Base-by-base conservation (phyloP, 2,888 invertebrate species). In the Lepas anatifera region DNA sequence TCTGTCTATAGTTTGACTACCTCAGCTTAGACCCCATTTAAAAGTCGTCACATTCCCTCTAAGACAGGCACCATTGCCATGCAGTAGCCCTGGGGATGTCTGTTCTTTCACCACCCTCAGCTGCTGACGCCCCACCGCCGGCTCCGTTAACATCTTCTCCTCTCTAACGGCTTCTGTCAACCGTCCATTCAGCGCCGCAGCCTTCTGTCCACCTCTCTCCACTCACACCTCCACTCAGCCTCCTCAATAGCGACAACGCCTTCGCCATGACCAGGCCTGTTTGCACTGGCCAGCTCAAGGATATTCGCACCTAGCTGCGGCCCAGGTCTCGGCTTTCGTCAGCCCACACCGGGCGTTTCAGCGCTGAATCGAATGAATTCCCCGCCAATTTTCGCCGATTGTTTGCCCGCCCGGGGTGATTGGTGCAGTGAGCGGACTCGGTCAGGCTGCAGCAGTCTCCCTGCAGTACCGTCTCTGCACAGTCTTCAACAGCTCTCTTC, bases 351-450 rank as follows among this genome's bases (percentile, higher is more conserved):
- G n/a, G n/a, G n/a, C n/a, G n/a, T 29, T 13, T 27, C 58, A 8
- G 16, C 16, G 58, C 58, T 58, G 58, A 58, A 58, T 58, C 58
- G 58, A 25, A 58, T 58, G 32, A 32, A 58, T 58, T 58, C 58
- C 58, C 32, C 58, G 58, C 58, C 58, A 58, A 58, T 58, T 58
- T 58, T 32, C 58, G 32, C 58, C 58, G 58, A 58, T 58, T 58
- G 58, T 58, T 58, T 58, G 58, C 58, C n/a, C 22, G 48, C 48
- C 48, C 7, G n/a, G 6, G 10, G 48, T n/a, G 8, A 6, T n/a
- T 7, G 10, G 48, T 8, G 25, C 29, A 1, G 52, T 22, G 27
- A 6, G 1, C 29, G 29, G 13, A 10, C 13, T 16, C 4, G 29
- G 13, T 2, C 27, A 11, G 2, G 52, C 52, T 29, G 52, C 52